phyloP scores from a whole-genome alignment of 1,140 invertebrate genomes.

The Akabosia matsudoensis region DNA sequence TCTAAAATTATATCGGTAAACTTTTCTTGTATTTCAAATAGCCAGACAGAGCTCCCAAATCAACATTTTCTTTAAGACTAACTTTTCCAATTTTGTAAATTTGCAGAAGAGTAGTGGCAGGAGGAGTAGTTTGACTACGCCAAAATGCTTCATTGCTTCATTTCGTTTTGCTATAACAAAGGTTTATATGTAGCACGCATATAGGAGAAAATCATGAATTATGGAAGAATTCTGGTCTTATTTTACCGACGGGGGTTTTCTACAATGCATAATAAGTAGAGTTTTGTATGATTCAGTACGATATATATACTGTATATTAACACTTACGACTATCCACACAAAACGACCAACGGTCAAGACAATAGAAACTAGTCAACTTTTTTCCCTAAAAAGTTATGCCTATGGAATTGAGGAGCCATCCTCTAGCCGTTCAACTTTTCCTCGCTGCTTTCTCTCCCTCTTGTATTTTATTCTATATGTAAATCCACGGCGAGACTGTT shows the following conservation, averaged over 20 bases:
- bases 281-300: slow-evolving; percentile 14
- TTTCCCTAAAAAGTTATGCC: neutral
- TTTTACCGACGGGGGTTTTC: neutral
- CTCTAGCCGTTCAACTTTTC: too few relatives aligned
- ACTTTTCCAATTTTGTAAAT: slow-evolving; percentile 25
- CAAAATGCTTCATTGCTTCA: neutral
- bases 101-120: neutral
- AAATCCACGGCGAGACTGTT: too few relatives aligned
- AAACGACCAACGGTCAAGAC: neutral
- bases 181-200: too few relatives aligned
- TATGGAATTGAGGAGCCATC: neutral
- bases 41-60: slow-evolving; percentile 7
- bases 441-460: too few relatives aligned
- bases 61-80: slow-evolving; percentile 5
- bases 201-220: slow-evolving; percentile 15
- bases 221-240: slow-evolving; percentile 10
- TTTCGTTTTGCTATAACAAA: too few relatives aligned
- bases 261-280: slow-evolving; percentile 21
- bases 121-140: too few relatives aligned
- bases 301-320: slow-evolving; percentile 5
- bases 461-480: too few relatives aligned
- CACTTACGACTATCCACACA: neutral
- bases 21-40: slow-evolving; percentile 20
- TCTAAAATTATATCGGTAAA: neutral
- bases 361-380: neutral